Conservation (phyloP, 2,797 vertebrate genomes). For the Pygocentrus nattereri region DNA sequence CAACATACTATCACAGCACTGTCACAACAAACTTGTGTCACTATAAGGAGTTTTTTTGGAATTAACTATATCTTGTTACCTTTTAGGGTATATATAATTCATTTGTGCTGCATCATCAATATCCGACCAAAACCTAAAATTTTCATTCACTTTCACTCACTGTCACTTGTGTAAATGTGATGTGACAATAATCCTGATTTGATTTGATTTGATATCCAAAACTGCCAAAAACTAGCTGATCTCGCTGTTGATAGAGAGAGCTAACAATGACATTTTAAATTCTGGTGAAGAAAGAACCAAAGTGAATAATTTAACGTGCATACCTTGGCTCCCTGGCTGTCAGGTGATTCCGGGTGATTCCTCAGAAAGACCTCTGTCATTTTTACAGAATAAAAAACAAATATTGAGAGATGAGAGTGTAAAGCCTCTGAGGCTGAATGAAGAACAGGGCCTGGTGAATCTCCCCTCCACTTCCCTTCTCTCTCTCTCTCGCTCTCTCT, state of each 20-base stretch:
- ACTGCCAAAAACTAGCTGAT: too few relatives aligned
- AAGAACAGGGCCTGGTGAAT: not conserved
- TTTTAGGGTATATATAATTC: too few relatives aligned
- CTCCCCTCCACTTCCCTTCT: not conserved
- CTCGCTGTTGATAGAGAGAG: not conserved
- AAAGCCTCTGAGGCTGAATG: not conserved
- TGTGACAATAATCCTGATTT: too few relatives aligned
- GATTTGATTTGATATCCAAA: too few relatives aligned
- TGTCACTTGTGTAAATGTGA: too few relatives aligned
- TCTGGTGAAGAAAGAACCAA: not conserved
- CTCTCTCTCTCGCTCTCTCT: not conserved
- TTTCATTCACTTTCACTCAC: too few relatives aligned
- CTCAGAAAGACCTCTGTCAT: not conserved
- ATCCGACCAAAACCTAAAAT: too few relatives aligned
- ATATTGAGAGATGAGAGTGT: conserved; percentile 42
- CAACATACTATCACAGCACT: too few relatives aligned
- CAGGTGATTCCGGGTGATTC: not conserved
- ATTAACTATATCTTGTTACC: too few relatives aligned
- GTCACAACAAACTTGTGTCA: too few relatives aligned
- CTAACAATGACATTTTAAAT: not conserved
- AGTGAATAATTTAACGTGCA: not conserved
- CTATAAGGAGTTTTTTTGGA: too few relatives aligned
- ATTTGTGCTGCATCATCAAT: too few relatives aligned
- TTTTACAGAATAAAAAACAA: conserved; percentile 51
- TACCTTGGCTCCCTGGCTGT: not conserved